Conservation (phyloP, 2,113 vertebrate genomes). For the Oreochromis tanganicae region DNA sequence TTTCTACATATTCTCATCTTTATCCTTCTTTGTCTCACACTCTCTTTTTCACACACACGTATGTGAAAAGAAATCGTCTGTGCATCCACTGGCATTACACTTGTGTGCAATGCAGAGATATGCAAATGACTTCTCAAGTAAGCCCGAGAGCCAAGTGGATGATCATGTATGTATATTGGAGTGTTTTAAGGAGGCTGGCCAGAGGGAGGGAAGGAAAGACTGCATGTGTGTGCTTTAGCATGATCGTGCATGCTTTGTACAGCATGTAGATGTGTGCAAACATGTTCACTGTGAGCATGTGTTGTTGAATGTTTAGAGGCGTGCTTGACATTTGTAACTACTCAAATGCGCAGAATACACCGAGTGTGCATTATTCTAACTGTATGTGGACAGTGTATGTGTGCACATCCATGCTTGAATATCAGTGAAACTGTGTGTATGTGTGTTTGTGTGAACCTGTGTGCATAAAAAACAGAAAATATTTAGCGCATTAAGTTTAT, state of each 20-base stretch:
- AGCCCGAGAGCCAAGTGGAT: neutral
- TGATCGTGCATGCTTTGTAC: neutral
- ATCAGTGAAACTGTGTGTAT: neutral
- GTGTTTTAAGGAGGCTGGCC: neutral
- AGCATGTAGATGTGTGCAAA: neutral
- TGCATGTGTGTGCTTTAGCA: neutral
- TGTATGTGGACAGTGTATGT: neutral
- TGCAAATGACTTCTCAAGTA: constrained; percentile 55
- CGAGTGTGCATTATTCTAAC: neutral
- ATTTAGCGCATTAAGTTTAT: constrained; percentile 77
- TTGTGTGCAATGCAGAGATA: constrained; percentile 59
- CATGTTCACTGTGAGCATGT: neutral
- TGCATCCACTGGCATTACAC: neutral
- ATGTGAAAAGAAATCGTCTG: neutral
- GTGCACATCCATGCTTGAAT: neutral
- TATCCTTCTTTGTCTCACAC: neutral
- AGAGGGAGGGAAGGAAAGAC: neutral
- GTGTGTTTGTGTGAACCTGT: neutral
- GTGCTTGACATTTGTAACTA: neutral
- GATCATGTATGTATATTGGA: neutral
- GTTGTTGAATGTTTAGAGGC: neutral
- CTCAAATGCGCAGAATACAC: neutral
- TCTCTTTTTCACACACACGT: neutral
- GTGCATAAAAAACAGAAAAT: constrained; percentile 14
- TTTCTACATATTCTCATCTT: neutral